Conservation (phyloP, 2,888 invertebrate species). For the Cephus sareptanus region DNA sequence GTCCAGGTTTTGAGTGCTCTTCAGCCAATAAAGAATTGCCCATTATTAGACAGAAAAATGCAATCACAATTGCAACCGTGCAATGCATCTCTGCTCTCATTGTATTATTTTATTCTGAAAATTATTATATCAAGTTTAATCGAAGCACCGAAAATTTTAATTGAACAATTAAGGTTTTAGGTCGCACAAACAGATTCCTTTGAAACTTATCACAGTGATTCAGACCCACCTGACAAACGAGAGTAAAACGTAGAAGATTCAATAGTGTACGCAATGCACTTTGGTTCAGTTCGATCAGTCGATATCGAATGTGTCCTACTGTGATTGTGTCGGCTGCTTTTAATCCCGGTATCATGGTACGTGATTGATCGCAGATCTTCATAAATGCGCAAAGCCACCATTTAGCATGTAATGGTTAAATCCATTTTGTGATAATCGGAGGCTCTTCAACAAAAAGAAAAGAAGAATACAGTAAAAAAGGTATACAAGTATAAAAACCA, state of each 20-base stretch:
- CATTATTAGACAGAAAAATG: not conserved
- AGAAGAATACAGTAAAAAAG: not conserved
- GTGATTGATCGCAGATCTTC: not conserved
- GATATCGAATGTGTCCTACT: not conserved
- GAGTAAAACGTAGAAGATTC: not conserved
- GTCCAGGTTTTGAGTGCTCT: slow-evolving; percentile 23
- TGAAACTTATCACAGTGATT: not conserved
- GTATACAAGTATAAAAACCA: not conserved
- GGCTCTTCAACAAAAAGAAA: not conserved
- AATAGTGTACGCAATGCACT: not conserved
- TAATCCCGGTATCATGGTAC: not conserved
- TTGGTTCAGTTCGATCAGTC: not conserved
- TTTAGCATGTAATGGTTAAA: not conserved
- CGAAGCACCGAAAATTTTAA: not conserved
- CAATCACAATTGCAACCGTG: not conserved
- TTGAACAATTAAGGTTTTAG: not conserved
- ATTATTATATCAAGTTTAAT: not conserved
- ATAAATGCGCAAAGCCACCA: not conserved
- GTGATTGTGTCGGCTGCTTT: not conserved
- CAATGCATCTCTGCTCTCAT: not conserved
- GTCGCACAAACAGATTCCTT: not conserved
- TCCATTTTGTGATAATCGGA: not conserved
- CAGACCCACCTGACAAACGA: not conserved
- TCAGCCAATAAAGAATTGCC: not conserved
- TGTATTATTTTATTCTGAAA: not conserved